A percentile compares a stretch with the other conserved stretches of the same genome.
phyloP scores from a whole-genome alignment of 2,888 invertebrate species.

The Byasa hedistus region DNA sequence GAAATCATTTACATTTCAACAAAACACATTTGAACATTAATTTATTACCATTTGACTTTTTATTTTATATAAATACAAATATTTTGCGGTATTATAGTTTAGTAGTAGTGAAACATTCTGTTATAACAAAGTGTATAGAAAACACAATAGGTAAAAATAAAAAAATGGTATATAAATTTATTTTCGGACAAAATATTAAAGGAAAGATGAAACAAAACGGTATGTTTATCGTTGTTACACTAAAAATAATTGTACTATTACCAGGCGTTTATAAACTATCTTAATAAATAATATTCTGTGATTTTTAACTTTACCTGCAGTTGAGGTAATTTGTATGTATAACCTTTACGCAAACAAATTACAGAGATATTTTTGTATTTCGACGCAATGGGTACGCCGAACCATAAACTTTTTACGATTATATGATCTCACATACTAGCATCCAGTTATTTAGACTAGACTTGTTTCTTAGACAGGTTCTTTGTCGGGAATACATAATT shows the following conservation, averaged over 20 bases:
- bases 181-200: too few species aligned
- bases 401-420: constrained; percentile 64
- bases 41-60: constrained; percentile 1
- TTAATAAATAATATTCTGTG: too few species aligned
- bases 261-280: too few species aligned
- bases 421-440: constrained; percentile 49
- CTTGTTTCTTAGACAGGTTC: constrained; percentile 4
- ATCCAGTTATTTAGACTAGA: constrained; percentile 32
- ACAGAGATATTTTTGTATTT: constrained; percentile 55
- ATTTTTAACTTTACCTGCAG: background rate
- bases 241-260: too few species aligned
- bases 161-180: too few species aligned
- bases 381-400: constrained; percentile 54
- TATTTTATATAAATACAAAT: background rate
- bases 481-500: background rate
- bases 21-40: constrained; percentile 6
- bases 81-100: background rate
- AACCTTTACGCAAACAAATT: constrained; percentile 19
- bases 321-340: constrained; percentile 7
- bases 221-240: too few species aligned
- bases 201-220: too few species aligned
- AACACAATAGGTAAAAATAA: background rate
- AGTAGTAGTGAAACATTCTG: background rate
- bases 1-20: constrained; percentile 7
- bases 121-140: too few species aligned